phyloP scores from a whole-genome alignment of 2,797 vertebrate species.

The Halcyon leucocephala region DNA sequence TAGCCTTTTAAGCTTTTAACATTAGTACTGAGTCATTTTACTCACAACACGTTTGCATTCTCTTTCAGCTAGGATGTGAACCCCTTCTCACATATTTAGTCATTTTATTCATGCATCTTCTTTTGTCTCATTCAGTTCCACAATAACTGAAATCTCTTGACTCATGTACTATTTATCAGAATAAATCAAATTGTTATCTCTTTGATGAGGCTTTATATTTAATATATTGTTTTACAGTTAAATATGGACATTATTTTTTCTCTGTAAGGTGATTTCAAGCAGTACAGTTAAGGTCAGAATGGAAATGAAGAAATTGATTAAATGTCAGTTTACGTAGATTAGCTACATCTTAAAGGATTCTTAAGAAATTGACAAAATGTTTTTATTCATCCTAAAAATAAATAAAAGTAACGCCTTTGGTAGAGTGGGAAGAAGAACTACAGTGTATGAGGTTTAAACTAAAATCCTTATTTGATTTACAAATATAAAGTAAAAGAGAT shows the following conservation, averaged over 20 bases:
- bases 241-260: background rate
- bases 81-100: background rate
- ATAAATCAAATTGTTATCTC: background rate
- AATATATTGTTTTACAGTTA: background rate
- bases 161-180: background rate
- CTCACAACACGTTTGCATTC: background rate
- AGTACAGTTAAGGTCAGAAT: conserved; percentile 18
- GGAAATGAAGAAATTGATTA: conserved; percentile 51
- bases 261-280: background rate
- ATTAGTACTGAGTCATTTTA: background rate
- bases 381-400: background rate
- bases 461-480: background rate
- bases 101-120: background rate
- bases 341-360: background rate
- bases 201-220: background rate
- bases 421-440: background rate
- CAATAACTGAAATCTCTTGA: background rate
- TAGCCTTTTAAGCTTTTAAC: background rate
- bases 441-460: background rate
- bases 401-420: background rate
- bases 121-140: background rate
- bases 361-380: background rate
- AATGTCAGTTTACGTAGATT: conserved; percentile 28
- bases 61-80: background rate
- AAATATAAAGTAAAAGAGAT: background rate